Evolutionary conservation across 2,113 vertebrate species (phyloP), one percentile per base, ranked within the genome.

Genomic region (Aegotheles bennettii): DNA sequence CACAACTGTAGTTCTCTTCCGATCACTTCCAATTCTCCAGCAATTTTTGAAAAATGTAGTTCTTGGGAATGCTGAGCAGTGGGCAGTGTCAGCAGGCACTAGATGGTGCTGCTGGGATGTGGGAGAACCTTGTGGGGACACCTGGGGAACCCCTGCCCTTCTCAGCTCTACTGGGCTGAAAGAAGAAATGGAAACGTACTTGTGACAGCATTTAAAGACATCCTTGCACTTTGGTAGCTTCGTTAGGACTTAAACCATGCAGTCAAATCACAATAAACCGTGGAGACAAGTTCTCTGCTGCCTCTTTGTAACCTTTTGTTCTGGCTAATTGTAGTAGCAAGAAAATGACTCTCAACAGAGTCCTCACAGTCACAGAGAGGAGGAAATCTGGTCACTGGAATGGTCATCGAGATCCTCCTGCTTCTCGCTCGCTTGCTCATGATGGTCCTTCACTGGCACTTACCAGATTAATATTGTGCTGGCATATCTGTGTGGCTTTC

Each of bases 101-200:
- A 96, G 96, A 87, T 96, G 96, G 96, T 63, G 94, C 91, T 95
- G 91, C 68, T 47, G 94, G 23, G 11, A 8, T 47, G 75, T 8
- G 36, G 0, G 7, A 2, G 65, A 50, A 50, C 57, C 31, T 53
- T 4, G 8, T 43, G 42, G 75, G 17, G 25, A 36, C n/a, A n/a
- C 80, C 29, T n/a, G 15, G 11, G 84, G 43, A 2, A 4, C 21
- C 48, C 33, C 48, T 7, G 31, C 75, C 31, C 14, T 60, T 15
- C 16, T 10, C 67, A 36, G 6, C 19, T 23, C 31, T 3, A 1
- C 50, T 9, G 59, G 9, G 2, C 79, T 36, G 33, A 6, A 61
- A 29, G 17, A 11, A 54, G 45, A 74, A 53, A 4, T 9, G 15
- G 35, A 9, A 2, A 35, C 3, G 1, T 5, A 3, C 11, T 11